A percentile compares a stretch with the other conserved stretches of the same genome.
Conservation (phyloP, 2,888 invertebrate species). For the Trachelus stipa region DNA sequence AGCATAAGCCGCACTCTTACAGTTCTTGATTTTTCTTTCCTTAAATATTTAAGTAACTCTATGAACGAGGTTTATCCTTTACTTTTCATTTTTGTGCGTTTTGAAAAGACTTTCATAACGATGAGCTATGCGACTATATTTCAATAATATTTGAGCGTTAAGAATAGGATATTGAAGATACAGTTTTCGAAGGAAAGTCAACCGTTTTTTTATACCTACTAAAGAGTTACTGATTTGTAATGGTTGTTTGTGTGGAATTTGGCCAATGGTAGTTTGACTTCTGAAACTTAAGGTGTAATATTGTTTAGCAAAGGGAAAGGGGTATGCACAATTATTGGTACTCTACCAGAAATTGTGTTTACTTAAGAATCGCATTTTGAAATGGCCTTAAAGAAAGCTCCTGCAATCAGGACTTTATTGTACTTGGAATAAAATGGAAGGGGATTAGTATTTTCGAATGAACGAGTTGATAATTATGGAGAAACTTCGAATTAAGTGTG, state of each 20-base stretch:
- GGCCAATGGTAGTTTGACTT: too few relatives aligned
- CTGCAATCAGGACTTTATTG: background rate
- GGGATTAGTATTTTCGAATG: background rate
- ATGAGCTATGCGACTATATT: background rate
- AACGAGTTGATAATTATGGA: background rate
- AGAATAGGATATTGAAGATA: background rate
- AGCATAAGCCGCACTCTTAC: background rate
- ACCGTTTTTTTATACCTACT: background rate
- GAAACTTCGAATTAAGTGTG: slow-evolving; percentile 6
- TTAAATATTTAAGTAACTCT: background rate
- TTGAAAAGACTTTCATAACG: background rate
- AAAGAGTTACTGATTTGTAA: background rate
- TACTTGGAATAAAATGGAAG: background rate
- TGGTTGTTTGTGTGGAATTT: background rate
- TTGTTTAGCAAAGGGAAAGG: background rate
- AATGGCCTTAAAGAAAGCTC: background rate
- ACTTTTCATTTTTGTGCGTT: background rate
- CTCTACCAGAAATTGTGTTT: background rate
- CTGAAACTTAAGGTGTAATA: background rate
- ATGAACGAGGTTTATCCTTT: background rate
- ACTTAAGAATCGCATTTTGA: background rate
- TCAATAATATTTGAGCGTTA: background rate
- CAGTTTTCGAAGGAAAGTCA: background rate
- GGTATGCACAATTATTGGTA: background rate
- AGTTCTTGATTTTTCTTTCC: background rate